Evolutionary conservation across 2,797 vertebrate species (phyloP).

Genomic region (Sebastes vulpes): DNA sequence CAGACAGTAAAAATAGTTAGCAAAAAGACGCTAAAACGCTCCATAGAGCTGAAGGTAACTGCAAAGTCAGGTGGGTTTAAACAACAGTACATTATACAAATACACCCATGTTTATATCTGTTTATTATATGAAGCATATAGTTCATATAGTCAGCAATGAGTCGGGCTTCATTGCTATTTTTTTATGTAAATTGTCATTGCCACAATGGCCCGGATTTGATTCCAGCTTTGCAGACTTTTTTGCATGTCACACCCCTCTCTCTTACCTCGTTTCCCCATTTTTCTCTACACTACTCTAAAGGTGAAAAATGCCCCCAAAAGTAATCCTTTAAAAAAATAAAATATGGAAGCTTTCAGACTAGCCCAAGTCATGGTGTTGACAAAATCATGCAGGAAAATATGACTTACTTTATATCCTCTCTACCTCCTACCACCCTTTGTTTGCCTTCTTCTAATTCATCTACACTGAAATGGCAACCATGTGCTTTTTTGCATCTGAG

Average conservation of each 20-base stretch:
- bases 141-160: background rate
- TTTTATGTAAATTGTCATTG: background rate
- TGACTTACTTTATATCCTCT: background rate
- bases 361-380: background rate
- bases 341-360: background rate
- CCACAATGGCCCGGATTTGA: background rate
- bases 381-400: background rate
- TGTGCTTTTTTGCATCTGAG: background rate
- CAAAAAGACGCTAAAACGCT: background rate
- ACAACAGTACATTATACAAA: background rate
- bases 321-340: background rate
- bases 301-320: background rate
- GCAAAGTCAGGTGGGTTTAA: background rate
- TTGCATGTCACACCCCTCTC: too few relatives aligned
- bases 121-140: background rate
- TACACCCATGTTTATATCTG: background rate
- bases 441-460: background rate
- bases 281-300: too few relatives aligned
- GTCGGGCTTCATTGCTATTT: background rate
- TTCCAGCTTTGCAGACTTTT: too few relatives aligned
- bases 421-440: background rate
- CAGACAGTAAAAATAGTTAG: too few relatives aligned
- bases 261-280: too few relatives aligned
- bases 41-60: background rate
- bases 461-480: background rate